Conservation (phyloP, 2,797 vertebrate species). For the Urosaurus nigricauda region DNA sequence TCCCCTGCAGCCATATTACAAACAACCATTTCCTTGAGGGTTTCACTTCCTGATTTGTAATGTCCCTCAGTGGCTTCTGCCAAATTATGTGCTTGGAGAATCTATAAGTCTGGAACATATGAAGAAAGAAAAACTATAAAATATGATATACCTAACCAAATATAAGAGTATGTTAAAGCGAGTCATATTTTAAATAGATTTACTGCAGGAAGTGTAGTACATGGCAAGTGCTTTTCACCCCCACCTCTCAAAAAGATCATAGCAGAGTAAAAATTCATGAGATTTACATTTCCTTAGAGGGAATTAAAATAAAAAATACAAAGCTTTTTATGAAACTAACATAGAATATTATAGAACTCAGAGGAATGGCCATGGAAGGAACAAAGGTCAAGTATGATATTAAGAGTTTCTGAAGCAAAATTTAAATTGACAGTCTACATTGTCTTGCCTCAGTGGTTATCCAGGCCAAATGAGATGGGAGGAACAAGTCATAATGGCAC, state of each 20-base stretch:
- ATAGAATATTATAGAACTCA: conserved; percentile 15
- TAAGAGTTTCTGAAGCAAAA: conserved; percentile 18
- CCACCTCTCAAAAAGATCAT: conserved; percentile 13
- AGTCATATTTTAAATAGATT: conserved; percentile 37
- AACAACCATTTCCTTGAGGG: conserved; percentile 23
- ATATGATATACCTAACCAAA: conserved; percentile 32
- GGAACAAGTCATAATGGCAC: neutral
- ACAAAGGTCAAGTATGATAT: conserved; percentile 13
- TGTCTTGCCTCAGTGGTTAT: neutral
- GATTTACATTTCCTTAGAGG: conserved; percentile 27
- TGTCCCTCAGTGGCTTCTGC: conserved; percentile 17
- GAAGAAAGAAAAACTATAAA: conserved; percentile 30
- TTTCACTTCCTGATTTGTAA: conserved; percentile 23
- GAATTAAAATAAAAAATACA: conserved; percentile 19
- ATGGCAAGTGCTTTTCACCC: conserved; percentile 23
- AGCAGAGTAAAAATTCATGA: conserved; percentile 12
- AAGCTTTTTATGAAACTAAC: conserved; percentile 21
- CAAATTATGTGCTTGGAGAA: conserved; percentile 23
- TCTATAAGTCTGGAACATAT: conserved; percentile 2
- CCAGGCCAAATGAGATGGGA: neutral
- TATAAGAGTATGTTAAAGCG: conserved; percentile 30
- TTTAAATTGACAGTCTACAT: conserved; percentile 5
- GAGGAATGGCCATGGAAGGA: neutral
- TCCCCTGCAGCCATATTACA: neutral
- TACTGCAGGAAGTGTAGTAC: conserved; percentile 35